Conservation (phyloP, 1,140 invertebrate genomes). For the Tetramorium parvispinum region DNA sequence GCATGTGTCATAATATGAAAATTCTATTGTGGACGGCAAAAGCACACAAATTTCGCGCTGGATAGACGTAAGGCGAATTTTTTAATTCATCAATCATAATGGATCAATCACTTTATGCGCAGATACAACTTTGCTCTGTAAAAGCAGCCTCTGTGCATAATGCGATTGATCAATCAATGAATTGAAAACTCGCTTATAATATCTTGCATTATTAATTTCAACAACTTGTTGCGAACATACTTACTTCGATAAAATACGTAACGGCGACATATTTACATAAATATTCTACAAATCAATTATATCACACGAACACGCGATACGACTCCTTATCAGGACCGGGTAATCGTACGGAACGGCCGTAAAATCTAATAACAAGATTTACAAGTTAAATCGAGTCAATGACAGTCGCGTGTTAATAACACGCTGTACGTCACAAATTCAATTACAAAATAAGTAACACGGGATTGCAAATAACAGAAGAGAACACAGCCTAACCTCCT, state of each 20-base stretch:
- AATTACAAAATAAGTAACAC: background rate
- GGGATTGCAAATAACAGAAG: background rate
- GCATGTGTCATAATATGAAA: background rate
- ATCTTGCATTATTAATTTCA: background rate
- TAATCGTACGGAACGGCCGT: background rate
- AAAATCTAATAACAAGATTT: background rate
- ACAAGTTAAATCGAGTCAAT: background rate
- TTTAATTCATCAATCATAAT: no score
- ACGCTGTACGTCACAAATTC: background rate
- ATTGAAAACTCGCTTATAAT: no score
- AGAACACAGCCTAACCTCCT: background rate
- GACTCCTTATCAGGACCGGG: background rate
- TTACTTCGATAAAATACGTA: conserved; percentile 70
- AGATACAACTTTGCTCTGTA: no score
- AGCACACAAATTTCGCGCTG: no score
- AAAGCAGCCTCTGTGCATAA: no score
- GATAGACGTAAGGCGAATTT: no score
- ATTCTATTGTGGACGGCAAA: background rate
- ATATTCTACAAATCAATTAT: conserved; percentile 24
- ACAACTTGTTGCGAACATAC: conserved; percentile 9
- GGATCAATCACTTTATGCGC: no score
- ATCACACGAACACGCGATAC: background rate
- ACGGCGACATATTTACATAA: conserved; percentile 65
- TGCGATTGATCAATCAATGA: no score
- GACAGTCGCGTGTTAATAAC: background rate